Base-by-base conservation (phyloP, 2,888 invertebrate genomes). In the Agrypnus murinus region DNA sequence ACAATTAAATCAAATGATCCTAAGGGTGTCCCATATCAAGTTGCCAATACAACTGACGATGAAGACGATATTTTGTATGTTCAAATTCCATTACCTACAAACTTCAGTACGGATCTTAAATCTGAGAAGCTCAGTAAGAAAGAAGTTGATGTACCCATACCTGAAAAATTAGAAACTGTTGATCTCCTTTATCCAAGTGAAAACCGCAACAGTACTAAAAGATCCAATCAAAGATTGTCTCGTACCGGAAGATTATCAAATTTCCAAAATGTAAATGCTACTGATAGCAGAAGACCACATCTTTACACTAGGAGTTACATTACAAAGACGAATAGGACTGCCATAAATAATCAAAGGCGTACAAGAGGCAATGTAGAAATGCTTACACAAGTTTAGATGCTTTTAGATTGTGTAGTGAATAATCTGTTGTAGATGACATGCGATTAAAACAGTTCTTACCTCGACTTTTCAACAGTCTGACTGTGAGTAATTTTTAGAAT, bases 1-100 rank as follows among this genome's bases (percentile, higher is more conserved):
- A 80, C 84, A 3, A 85, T 86, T 10, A 83, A 84, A 70, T 80
- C 81, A 12, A 84, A 85, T 69, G 84, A 84, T 68, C 75, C 84
- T 32, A 80, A 84, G 48, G 81, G 84, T 65, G 76, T 84, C 10
- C 80, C 84, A 60, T 85, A 84, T 71, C 81, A 82, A 73, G 83
- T 84, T 58, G 75, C 80, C 10, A 62, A 85, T 73, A 77, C 79
- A 32, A 80, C 84, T 0, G 79, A 82, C 67, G 84, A 80, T 57
- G 74, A 77, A 2, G 82, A 85, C 60, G 84, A 85, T 70, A 75
- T 83, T 46, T 73, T 85, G 19, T 81, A 82, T 53, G 84, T 85
- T 1, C 81, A 82, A 75, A 84, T 85, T 65, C 85, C 84, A 58
- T 75, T 85, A 65, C 85, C 85, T 4, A 77, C 79, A 8, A 84